Conservation (phyloP, 2,888 invertebrate genomes). For the Polydrusus tereticollis region DNA sequence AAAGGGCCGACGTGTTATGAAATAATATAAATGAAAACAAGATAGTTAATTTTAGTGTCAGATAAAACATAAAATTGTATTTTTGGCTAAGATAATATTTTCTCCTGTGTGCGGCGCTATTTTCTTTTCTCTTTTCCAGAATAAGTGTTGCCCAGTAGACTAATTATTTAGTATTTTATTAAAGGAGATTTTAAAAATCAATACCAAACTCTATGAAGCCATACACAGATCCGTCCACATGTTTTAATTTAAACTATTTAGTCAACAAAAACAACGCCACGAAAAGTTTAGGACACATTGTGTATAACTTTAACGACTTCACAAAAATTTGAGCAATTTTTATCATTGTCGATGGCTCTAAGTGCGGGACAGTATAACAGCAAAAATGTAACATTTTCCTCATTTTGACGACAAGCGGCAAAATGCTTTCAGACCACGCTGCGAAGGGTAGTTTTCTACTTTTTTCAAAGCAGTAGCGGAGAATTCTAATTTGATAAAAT, state of each 20-base stretch:
- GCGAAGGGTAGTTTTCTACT: conserved; percentile 18
- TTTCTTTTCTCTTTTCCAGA: too few relatives aligned
- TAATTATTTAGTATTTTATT: too few relatives aligned
- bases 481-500: conserved; percentile 12
- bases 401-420: conserved; percentile 18
- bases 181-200: too few relatives aligned
- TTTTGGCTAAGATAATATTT: too few relatives aligned
- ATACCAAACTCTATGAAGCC: too few relatives aligned
- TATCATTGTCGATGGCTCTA: conserved; percentile 20
- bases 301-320: conserved; percentile 26
- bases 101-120: too few relatives aligned
- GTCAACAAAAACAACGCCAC: not conserved
- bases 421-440: conserved; percentile 23
- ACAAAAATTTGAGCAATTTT: conserved; percentile 23
- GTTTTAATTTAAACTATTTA: not conserved
- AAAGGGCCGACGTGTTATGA: too few relatives aligned
- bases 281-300: conserved; percentile 19
- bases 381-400: conserved; percentile 29
- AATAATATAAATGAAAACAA: too few relatives aligned
- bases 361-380: conserved; percentile 15
- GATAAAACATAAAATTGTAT: too few relatives aligned
- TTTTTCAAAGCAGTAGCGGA: conserved; percentile 19
- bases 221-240: too few relatives aligned
- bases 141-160: too few relatives aligned
- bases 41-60: too few relatives aligned